These are phyloP conservation scores for Tetanocera ferruginea DNA, from an alignment of 2,888 invertebrate species.

Conservation along the genomic window DNA sequence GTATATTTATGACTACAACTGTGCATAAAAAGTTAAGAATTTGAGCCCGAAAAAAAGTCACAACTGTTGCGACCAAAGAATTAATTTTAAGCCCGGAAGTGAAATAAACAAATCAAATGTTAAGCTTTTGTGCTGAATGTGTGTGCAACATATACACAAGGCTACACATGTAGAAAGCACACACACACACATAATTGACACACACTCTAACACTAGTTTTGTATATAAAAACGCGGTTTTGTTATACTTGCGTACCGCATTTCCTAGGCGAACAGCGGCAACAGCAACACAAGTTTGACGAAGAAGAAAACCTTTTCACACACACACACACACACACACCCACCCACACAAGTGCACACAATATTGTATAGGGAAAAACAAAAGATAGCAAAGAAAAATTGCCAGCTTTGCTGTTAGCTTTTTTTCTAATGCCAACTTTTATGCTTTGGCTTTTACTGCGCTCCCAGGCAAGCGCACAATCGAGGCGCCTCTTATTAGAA, in stretches of 20 bases:
- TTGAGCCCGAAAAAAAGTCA: neutral
- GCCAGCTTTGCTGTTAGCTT: neutral
- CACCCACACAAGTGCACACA: too few relatives aligned
- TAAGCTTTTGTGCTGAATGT: neutral
- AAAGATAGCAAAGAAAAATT: neutral
- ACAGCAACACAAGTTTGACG: neutral
- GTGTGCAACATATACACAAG: neutral
- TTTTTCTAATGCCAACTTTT: constrained; percentile 1
- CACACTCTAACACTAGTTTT: neutral
- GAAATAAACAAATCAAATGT: constrained; percentile 4
- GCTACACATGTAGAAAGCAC: neutral
- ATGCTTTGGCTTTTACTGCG: neutral
- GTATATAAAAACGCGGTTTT: constrained; percentile 43
- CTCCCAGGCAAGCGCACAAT: constrained; percentile 27
- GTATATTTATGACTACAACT: constrained; percentile 11
- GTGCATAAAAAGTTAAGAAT: neutral
- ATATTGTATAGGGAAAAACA: neutral
- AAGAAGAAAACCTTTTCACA: neutral
- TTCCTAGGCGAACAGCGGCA: constrained; percentile 44
- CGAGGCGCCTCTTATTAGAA: constrained; percentile 20
- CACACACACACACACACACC: too few relatives aligned
- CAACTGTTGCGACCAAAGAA: neutral
- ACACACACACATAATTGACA: constrained; percentile 16
- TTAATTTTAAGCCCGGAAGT: neutral
- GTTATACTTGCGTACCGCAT: constrained; percentile 47